These are phyloP conservation scores for Drosophila ogumai DNA, from an alignment of 1,140 invertebrate genomes.

Conservation along the genomic window DNA sequence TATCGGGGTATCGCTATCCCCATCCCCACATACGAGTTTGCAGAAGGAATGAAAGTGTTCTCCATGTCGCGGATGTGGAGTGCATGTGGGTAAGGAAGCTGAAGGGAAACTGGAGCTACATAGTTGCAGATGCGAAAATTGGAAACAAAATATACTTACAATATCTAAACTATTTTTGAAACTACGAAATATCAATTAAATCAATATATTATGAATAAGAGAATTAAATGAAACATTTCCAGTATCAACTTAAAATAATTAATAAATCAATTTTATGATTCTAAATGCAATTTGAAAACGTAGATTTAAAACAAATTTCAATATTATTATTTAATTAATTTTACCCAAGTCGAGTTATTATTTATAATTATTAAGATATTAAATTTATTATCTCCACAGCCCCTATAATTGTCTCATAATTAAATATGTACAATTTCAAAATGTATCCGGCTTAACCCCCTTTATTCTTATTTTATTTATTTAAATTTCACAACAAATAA, in stretches of 20 bases:
- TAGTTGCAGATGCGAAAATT: background rate
- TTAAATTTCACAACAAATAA: conserved; percentile 1
- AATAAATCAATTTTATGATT: background rate
- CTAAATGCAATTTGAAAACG: background rate
- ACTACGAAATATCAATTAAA: too few relatives aligned
- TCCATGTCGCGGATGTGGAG: conserved; percentile 37
- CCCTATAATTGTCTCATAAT: background rate
- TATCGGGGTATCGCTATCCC: conserved; percentile 22
- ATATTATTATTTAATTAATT: background rate
- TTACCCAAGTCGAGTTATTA: too few relatives aligned
- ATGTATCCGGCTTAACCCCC: fast-evolving
- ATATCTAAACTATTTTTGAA: background rate
- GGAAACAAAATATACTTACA: background rate
- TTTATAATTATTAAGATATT: too few relatives aligned
- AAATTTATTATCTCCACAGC: background rate
- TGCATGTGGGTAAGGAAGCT: conserved; percentile 7
- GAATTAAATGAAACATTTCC: too few relatives aligned
- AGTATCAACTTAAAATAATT: too few relatives aligned
- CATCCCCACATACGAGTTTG: conserved; percentile 33
- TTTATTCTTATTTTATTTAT: background rate
- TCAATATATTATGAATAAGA: too few relatives aligned
- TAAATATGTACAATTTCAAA: background rate
- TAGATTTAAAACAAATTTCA: background rate
- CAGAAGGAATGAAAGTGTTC: conserved; percentile 81
- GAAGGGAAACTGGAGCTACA: too few relatives aligned